Conservation (phyloP, 2,888 invertebrate genomes). For the Cerastoderma edule region DNA sequence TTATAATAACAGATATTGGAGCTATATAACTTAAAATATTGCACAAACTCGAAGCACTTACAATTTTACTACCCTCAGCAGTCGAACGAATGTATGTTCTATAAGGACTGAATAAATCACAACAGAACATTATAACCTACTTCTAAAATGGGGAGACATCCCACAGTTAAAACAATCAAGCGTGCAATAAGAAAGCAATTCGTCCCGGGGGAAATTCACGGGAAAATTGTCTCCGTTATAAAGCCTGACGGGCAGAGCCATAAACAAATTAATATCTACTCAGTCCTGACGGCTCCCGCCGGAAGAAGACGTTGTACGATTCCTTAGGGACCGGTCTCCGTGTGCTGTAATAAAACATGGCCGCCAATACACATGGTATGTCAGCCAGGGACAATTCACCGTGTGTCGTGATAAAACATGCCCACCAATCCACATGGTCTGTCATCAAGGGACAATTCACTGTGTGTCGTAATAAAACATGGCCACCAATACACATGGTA, state of each 20-base stretch:
- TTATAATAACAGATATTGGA: too few relatives aligned
- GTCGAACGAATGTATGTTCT: too few relatives aligned
- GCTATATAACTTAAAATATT: too few relatives aligned
- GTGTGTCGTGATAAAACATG: background rate
- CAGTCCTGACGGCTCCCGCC: background rate
- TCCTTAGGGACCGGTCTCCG: background rate
- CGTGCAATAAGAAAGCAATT: too few relatives aligned
- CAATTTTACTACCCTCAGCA: too few relatives aligned
- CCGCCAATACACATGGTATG: background rate
- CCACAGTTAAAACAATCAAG: background rate
- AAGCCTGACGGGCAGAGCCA: background rate
- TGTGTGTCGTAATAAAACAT: too few relatives aligned
- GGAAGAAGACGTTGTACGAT: background rate
- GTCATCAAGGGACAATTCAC: too few relatives aligned
- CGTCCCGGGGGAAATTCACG: conserved; percentile 13
- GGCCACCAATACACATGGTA: too few relatives aligned
- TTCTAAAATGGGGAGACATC: background rate
- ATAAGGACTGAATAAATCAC: too few relatives aligned
- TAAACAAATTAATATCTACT: conserved; percentile 25
- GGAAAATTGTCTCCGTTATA: background rate
- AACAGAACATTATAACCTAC: background rate
- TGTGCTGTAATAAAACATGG: background rate
- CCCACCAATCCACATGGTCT: background rate
- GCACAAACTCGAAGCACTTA: too few relatives aligned
- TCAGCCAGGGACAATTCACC: background rate